A percentile compares a stretch with the other conserved stretches of the same genome.
Conservation (phyloP, 1,140 invertebrate genomes). For the Magallana ariakensis region DNA sequence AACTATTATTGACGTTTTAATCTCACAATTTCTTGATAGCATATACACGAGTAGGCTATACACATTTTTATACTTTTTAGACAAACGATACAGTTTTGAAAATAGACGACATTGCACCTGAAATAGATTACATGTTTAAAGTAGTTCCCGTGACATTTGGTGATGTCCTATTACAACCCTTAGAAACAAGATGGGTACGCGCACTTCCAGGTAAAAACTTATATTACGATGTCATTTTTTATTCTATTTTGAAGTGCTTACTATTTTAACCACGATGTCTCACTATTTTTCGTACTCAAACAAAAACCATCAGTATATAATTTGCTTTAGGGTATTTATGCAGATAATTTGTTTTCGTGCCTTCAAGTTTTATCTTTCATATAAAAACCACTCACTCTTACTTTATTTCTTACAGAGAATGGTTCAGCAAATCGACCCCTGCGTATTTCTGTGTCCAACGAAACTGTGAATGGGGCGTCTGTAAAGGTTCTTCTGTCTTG, state of each 20-base stretch:
- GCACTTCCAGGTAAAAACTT: background rate
- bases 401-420: background rate
- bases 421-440: background rate
- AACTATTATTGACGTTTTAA: too few relatives aligned
- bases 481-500: background rate
- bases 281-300: too few relatives aligned
- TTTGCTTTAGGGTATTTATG: too few relatives aligned
- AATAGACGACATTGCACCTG: background rate
- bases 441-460: background rate
- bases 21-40: too few relatives aligned
- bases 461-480: background rate
- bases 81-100: background rate
- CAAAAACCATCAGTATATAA: too few relatives aligned
- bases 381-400: background rate
- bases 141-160: background rate
- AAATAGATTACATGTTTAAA: background rate
- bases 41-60: too few relatives aligned
- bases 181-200: background rate
- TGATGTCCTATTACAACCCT: background rate
- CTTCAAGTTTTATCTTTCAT: too few relatives aligned
- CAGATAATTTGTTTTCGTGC: too few relatives aligned
- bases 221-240: too few relatives aligned
- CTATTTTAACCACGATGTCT: too few relatives aligned
- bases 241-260: too few relatives aligned
- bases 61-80: background rate